Evolutionary conservation across 1,140 invertebrate genomes (phyloP).

Genomic region (Zaprionus kolodkinae): DNA sequence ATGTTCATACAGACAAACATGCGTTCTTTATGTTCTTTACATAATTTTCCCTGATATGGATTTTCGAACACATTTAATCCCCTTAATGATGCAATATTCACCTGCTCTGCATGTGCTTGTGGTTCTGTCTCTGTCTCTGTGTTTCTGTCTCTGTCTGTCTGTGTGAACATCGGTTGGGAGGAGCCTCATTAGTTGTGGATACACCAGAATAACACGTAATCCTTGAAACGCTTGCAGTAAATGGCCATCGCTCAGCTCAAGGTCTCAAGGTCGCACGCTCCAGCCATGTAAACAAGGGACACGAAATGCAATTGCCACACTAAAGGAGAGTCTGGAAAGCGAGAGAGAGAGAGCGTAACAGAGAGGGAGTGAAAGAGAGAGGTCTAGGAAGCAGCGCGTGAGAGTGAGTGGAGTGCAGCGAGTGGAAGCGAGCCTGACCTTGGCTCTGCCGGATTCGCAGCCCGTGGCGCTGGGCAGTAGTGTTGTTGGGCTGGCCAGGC

Average conservation of each 20-base stretch:
- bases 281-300: conserved; percentile 40
- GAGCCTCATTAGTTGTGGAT: conserved; percentile 35
- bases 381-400: neutral
- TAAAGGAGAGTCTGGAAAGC: neutral
- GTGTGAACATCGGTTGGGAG: conserved; percentile 27
- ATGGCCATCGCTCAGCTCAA: conserved; percentile 19
- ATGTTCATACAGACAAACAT: no score
- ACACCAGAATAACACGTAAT: conserved; percentile 34
- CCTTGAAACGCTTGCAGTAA: conserved; percentile 53
- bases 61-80: conserved; percentile 6
- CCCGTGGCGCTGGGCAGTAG: no score
- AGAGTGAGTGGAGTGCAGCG: conserved; percentile 4
- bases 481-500: conserved; percentile 58
- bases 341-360: neutral
- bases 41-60: conserved; percentile 1
- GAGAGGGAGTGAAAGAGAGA: conserved; percentile 1
- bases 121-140: neutral
- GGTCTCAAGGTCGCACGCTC: conserved; percentile 21
- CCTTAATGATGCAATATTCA: conserved; percentile 7
- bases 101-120: neutral
- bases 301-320: conserved; percentile 56
- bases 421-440: conserved; percentile 14
- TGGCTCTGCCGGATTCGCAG: conserved; percentile 16
- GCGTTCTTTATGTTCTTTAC: neutral
- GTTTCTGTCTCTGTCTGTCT: neutral